Evolutionary conservation across 1,140 invertebrate genomes (phyloP).

Genomic region (Eulimnadia texana): DNA sequence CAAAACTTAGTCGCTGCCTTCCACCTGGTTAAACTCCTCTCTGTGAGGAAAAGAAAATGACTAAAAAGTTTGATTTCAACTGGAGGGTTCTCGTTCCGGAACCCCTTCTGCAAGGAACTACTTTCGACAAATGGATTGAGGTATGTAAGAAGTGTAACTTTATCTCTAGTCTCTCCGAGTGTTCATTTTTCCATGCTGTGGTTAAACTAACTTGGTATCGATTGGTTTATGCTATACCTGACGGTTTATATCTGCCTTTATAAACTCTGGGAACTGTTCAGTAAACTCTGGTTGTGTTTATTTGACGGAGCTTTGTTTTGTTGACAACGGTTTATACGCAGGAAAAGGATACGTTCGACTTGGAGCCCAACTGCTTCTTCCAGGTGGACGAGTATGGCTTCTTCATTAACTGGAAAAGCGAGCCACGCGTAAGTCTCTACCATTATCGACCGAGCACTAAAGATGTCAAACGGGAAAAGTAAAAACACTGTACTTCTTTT

Average conservation of each 20-base stretch:
- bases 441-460: background rate
- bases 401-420: slow-evolving; percentile 98
- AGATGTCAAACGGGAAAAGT: background rate
- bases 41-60: slow-evolving; percentile 45
- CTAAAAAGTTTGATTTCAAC: slow-evolving; percentile 96
- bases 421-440: slow-evolving; percentile 57
- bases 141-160: slow-evolving; percentile 28
- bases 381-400: slow-evolving; percentile 97
- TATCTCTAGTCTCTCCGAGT: background rate
- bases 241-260: background rate
- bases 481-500: slow-evolving; percentile 26
- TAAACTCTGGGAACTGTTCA: too few species aligned
- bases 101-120: slow-evolving; percentile 59
- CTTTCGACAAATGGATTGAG: slow-evolving; percentile 94
- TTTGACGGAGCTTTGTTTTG: background rate
- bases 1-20: background rate
- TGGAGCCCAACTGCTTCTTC: slow-evolving; percentile 76
- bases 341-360: slow-evolving; percentile 77
- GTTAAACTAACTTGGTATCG: too few species aligned
- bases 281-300: background rate
- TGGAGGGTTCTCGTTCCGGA: slow-evolving; percentile 91
- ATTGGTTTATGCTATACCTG: background rate
- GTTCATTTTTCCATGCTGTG: background rate
- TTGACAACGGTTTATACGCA: slow-evolving; percentile 22
- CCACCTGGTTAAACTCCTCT: background rate